Base-by-base conservation (phyloP, 2,888 invertebrate species). In the Saturnia japonica region DNA sequence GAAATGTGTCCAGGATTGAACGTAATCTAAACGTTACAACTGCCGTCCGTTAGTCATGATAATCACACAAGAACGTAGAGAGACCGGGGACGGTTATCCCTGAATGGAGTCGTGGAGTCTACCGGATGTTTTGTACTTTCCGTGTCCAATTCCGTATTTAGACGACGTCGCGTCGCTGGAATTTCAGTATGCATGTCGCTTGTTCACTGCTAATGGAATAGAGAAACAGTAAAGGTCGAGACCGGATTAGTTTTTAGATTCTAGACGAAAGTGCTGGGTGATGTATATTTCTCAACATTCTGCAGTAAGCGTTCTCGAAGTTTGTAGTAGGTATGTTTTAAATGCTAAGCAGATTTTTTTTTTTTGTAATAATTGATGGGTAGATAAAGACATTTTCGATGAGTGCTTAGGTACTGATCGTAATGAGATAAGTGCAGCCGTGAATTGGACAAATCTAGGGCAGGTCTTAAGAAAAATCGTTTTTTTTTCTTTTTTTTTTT, bases 51-150 rank as follows among this genome's bases (percentile, higher is more conserved):
- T 7, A 54, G 22, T 54, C 54, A n/a, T n/a, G 8, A 22, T 22
- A 25, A 25, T 25, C n/a, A n/a, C 12, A 57, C 9, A 57, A 57
- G 25, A 57, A 25, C 57, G 16, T 19, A 28, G 28, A 9, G 57
- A 25, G 57, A 19, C 57, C 57, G 28, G n/a, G n/a, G 25, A 60
- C 28, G 28, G 12, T 28, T 14, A 60, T 28, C 25, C 57, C 57
- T 60, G 57, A 60, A 60, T 60, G 28, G 57, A 60, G 57, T 28
- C 57, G 57, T 60, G 57, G 28, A 60, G 57, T 60, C 28, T 60
- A 28, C 57, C 57, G 57, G 57, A 60, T 60, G 57, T 60, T 60
- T 60, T 60, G 57, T 60, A 14, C 57, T 25, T 60, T 60, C 57
- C 57, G 28, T 28, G 25, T 28, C 25, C 28, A 14, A 60, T 60